Conservation (phyloP, 2,113 vertebrate species). For the Saguinus midas region DNA sequence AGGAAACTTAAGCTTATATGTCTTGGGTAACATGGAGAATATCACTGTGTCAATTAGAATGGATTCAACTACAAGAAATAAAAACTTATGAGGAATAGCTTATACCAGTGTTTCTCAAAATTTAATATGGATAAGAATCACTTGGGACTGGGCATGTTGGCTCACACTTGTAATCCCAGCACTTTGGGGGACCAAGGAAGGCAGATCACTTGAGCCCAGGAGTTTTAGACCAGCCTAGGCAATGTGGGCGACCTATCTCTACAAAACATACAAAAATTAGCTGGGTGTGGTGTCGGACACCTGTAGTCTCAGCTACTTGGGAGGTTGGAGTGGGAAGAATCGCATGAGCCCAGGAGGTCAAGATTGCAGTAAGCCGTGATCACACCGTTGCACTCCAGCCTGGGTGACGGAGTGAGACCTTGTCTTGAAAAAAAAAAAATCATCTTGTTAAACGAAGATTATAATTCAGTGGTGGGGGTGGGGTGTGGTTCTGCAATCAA, state of each 20-base stretch:
- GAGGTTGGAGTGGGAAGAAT: background rate
- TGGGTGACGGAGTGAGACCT: background rate
- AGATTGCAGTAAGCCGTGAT: background rate
- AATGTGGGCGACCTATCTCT: background rate
- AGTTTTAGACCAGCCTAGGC: background rate
- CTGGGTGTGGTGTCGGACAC: rapidly evolving
- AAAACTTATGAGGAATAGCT: background rate
- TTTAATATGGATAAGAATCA: background rate
- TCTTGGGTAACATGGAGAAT: background rate
- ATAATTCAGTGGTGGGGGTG: background rate
- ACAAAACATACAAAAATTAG: background rate
- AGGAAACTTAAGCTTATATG: background rate
- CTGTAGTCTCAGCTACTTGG: background rate
- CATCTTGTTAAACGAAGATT: constrained; percentile 19
- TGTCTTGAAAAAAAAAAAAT: background rate
- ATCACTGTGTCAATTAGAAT: background rate
- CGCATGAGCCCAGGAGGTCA: rapidly evolving
- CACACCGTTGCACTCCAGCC: background rate
- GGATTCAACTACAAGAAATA: constrained; percentile 21
- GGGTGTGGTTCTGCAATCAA: background rate
- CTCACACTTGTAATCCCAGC: no score
- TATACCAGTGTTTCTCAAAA: background rate
- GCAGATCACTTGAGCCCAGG: no score
- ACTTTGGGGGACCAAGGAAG: no score
- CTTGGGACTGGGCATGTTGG: background rate